phyloP scores from a whole-genome alignment of 1,140 invertebrate species.

The Leptopilina clavipes region DNA sequence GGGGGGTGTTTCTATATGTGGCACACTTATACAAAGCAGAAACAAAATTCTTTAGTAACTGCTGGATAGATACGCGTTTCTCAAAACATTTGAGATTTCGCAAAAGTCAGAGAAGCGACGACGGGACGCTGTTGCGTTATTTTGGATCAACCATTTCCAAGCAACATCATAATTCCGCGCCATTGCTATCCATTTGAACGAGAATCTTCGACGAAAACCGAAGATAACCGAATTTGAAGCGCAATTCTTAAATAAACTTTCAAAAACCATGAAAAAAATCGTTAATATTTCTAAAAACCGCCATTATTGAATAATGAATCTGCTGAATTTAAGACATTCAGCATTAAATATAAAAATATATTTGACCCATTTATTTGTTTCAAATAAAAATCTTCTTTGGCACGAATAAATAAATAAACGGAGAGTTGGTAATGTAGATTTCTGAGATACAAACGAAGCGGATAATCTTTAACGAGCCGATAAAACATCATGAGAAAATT shows the following conservation, averaged over 20 bases:
- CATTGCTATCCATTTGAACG: neutral
- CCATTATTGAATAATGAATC: too few relatives aligned
- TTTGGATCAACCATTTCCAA: constrained; percentile 32
- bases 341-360: too few relatives aligned
- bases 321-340: too few relatives aligned
- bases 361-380: too few relatives aligned
- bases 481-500: too few relatives aligned
- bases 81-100: constrained; percentile 38
- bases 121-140: constrained; percentile 30
- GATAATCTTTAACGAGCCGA: too few relatives aligned
- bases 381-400: too few relatives aligned
- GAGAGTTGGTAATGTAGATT: too few relatives aligned
- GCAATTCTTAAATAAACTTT: neutral
- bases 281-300: too few relatives aligned
- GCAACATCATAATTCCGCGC: constrained; percentile 4
- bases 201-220: constrained; percentile 32
- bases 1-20: constrained; percentile 68
- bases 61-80: constrained; percentile 42
- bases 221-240: neutral
- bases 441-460: too few relatives aligned
- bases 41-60: constrained; percentile 45
- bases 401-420: too few relatives aligned
- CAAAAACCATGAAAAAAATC: neutral
- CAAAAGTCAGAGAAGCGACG: constrained; percentile 34
- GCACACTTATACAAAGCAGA: constrained; percentile 63